These are phyloP conservation scores for Caenorhabditis sp. DNA, from an alignment of 2,888 invertebrate species.

Conservation along the genomic window DNA sequence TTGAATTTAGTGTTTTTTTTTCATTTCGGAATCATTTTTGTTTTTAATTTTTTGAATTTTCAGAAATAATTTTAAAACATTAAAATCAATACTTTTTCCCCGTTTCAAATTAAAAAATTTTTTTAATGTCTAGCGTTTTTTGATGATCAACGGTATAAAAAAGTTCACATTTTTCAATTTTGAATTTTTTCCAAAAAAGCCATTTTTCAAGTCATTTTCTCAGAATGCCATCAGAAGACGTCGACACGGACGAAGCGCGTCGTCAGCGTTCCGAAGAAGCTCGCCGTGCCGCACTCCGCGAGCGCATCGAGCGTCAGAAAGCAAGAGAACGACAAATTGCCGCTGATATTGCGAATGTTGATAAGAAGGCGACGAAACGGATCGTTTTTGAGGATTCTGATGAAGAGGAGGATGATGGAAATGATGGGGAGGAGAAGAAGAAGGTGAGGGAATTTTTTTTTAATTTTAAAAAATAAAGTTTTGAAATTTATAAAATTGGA, in stretches of 20 bases:
- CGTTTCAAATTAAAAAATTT: too few relatives aligned
- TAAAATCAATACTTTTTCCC: too few relatives aligned
- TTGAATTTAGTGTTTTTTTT: too few relatives aligned
- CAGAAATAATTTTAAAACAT: too few relatives aligned
- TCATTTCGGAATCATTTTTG: too few relatives aligned
- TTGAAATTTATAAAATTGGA: not conserved
- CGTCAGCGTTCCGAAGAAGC: constrained; percentile 60
- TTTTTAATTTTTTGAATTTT: too few relatives aligned
- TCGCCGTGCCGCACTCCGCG: constrained; percentile 60
- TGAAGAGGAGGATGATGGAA: constrained; percentile 35
- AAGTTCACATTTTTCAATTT: not conserved
- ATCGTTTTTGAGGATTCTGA: constrained; percentile 71
- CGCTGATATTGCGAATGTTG: constrained; percentile 50
- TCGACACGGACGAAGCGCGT: constrained; percentile 32
- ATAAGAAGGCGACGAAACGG: constrained; percentile 64
- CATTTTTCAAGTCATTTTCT: not conserved
- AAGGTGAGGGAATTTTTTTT: constrained; percentile 1
- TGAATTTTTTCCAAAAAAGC: not conserved
- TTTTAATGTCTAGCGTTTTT: too few relatives aligned
- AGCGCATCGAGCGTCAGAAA: constrained; percentile 46
- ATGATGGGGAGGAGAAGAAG: constrained; percentile 14
- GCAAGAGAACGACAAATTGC: constrained; percentile 56
- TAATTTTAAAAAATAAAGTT: not conserved
- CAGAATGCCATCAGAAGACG: constrained; percentile 14
- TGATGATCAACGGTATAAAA: too few relatives aligned